Conservation (phyloP, 1,140 invertebrate species). For the Eupristina koningsbergeri region DNA sequence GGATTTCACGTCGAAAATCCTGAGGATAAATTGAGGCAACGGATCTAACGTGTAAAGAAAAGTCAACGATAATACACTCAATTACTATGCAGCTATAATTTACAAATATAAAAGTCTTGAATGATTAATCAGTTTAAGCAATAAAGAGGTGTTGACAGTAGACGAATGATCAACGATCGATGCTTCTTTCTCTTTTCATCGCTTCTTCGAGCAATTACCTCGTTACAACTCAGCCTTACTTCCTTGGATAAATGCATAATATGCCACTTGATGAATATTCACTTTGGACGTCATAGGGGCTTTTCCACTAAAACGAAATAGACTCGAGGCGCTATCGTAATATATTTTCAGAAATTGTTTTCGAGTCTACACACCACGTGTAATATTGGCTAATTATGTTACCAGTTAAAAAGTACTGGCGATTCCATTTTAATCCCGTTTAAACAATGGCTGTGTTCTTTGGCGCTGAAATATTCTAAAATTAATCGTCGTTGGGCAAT, state of each 20-base stretch:
- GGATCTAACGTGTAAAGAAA: neutral
- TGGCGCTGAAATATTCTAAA: too few relatives aligned
- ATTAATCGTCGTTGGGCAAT: too few relatives aligned
- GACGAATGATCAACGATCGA: neutral
- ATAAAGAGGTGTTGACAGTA: neutral
- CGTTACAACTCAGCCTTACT: neutral
- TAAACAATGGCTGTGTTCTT: too few relatives aligned
- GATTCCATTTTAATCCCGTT: too few relatives aligned
- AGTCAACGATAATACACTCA: neutral
- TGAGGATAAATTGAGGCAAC: neutral
- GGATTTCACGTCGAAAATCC: neutral
- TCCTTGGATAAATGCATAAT: neutral
- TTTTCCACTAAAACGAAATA: neutral
- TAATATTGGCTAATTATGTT: neutral
- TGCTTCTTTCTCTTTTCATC: neutral
- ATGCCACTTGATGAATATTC: neutral
- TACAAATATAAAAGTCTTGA: neutral
- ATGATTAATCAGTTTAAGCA: neutral
- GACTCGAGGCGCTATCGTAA: neutral
- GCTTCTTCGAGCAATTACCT: neutral
- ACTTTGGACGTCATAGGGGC: neutral
- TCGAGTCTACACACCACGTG: neutral
- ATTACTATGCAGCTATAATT: constrained; percentile 1
- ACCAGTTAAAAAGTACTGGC: neutral
- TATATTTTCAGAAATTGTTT: neutral